Evolutionary conservation across 2,888 invertebrate species (phyloP).

Genomic region (Phyto melanocephala): DNA sequence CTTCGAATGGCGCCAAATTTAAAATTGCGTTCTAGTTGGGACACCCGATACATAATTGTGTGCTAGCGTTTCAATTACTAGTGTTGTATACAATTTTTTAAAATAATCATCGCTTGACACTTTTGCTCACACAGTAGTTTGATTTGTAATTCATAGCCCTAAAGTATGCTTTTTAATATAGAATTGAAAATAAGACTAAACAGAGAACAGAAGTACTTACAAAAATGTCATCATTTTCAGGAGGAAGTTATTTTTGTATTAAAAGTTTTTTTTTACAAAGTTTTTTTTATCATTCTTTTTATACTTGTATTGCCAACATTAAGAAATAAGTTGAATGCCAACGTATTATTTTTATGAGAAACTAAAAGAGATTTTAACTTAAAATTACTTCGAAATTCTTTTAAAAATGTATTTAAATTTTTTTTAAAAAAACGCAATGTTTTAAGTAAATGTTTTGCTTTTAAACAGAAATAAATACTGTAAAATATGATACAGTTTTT

Average conservation of each 20-base stretch:
- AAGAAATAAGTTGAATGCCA: too few relatives aligned
- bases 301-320: too few relatives aligned
- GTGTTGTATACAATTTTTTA: too few relatives aligned
- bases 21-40: too few relatives aligned
- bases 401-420: neutral
- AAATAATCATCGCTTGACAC: neutral
- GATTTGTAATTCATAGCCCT: too few relatives aligned
- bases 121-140: neutral
- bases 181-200: neutral
- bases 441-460: neutral
- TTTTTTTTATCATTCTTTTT: neutral
- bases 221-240: conserved; percentile 32
- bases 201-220: neutral
- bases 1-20: too few relatives aligned
- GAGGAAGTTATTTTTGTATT: conserved; percentile 45
- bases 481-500: too few relatives aligned
- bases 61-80: neutral
- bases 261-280: conserved; percentile 36
- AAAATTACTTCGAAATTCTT: neutral
- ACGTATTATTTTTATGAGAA: too few relatives aligned
- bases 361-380: too few relatives aligned
- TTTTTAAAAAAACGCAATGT: neutral
- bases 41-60: too few relatives aligned
- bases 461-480: too few relatives aligned
- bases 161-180: conserved; percentile 46